Base-by-base conservation (phyloP, 2,888 invertebrate genomes). In the Ceriagrion tenellum region DNA sequence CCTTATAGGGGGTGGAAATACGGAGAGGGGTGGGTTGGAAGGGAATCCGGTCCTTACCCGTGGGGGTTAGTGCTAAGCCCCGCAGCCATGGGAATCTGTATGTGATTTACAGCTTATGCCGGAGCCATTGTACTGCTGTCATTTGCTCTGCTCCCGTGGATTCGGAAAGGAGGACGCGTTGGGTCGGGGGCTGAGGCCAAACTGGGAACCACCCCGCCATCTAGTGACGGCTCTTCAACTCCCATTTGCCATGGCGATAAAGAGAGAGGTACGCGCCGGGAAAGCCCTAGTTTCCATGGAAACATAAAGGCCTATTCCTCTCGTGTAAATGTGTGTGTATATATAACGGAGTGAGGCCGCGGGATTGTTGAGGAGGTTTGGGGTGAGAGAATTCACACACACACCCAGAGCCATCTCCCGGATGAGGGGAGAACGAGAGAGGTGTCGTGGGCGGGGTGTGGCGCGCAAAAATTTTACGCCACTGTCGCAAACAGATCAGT, bases 211-310 rank as follows among this genome's bases (percentile, higher is more conserved):
- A 35, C 69, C 81, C 81, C 81, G 47, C 47, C 47, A 47, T 47
- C 47, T 18, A 35, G 12, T 47, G 93, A 55, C 63, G 69, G 93
- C 93, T 69, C 91, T 91, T 63, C 91, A 63, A 59, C 91, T 40
- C 59, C 93, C 93, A 91, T 91, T 91, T 91, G 91, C 91, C 59
- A 93, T 26, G 63, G 47, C 93, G 63, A 74, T 93, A 93, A 74
- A 93, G 69, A 69, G 93, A 93, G 93, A 93, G 69, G 47, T 47
- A 69, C 91, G 55, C n/a, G 47, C 13, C 13, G 89, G 47, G 23
- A 40, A 8, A 89, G 89, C 23, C 89, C 89, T 89, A 47, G 93
- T 47, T 93, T 93, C 74, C 63, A 69, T 47, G 69, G 69, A 63
- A n/a, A 47, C 69, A 69, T 47, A 47, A 93, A 69, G 81, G 40